Base-by-base conservation (phyloP, 2,888 invertebrate species). In the Notocelia uddmanniana region DNA sequence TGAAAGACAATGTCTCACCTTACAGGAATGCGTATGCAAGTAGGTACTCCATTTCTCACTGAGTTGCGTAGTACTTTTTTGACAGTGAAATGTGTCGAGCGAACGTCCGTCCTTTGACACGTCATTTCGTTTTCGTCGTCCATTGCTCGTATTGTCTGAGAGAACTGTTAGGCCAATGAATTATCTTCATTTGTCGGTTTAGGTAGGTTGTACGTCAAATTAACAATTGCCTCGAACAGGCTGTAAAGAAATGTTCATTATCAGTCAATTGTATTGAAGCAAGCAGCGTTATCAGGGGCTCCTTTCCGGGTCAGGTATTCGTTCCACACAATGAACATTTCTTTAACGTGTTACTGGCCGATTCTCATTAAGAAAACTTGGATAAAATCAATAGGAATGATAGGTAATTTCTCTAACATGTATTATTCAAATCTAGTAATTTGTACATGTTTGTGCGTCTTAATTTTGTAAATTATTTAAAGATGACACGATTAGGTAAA, bases 301-400 rank as follows among this genome's bases (percentile, higher is more conserved):
- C 69, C 79, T 83, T 86, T 85, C 81, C 83, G 83, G 85, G 82
- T 85, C 85, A 84, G 82, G 81, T 83, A 82, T 76, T 78, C 79
- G 82, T 84, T 82, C 79, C 83, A 80, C 77, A 76, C 80, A 77
- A 80, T 84, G 82, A 79, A 75, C 77, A 79, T 76, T 63, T 63
- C 21, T 52, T 52, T 64, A 54, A 54, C 37, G 50, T 52, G 66
- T 45, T 55, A 23, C 41, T 3, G 31, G 66, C 23, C 55, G 37
- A 66, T 55, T 66, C 66, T 41, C 52, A 64, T 64, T 64, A 52
- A 64, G 52, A 64, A 54, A 21, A 54, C 52, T 54, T 64, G 52
- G 64, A 64, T 64, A 64, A 52, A 64, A 64, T 64, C 64, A 23
- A 64, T 64, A 37, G 52, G 23, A 54, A 64, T 64, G 64, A 64